Base-by-base conservation (phyloP, 2,113 vertebrate species). In the Motacilla tschutschensis region DNA sequence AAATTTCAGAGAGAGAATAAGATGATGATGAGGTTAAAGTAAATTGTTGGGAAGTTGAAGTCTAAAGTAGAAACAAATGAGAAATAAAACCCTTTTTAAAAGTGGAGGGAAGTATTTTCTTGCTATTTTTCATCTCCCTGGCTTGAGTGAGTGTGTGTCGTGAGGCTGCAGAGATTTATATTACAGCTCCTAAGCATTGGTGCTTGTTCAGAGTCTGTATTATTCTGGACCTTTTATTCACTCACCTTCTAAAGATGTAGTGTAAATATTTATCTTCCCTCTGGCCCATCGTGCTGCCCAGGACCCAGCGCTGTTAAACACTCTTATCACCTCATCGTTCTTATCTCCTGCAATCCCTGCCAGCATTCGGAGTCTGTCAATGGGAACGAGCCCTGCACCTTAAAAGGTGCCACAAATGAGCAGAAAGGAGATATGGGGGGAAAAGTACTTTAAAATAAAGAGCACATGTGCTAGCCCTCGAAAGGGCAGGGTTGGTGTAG, bases 211-310 rank as follows among this genome's bases (percentile, higher is more conserved):
- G 72, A 83, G 50, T n/a, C 90, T 76, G 72, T 83, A 77, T 93
- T 87, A 93, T 95, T 88, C 88, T 54, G 64, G 53, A 50, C 72
- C 72, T 90, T 90, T 90, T 94, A 93, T 88, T 92, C 88, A 88
- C 76, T 87, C 76, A 31, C 76, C 87, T 88, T 79, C 84, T 92
- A 91, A 93, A 88, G 92, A 90, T 57, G 60, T 67, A 80, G 81
- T 57, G 82, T 95, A 93, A 95, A 94, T 95, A 93, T 95, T 95
- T 95, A 87, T 94, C 90, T 94, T 80, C 65, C 7, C 65, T 82
- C 53, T 1, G 20, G 76, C 76, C 94, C 62, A 64, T 71, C 28
- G 2, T 28, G 79, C 77, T 87, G 77, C 87, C 83, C 83, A 59
- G 48, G 78, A 87, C 84, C 75, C 67, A 19, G 57, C 1, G 28